Percentiles rank a stretch among this genome's conserved stretches.
phyloP scores from a whole-genome alignment of 2,113 vertebrate species.

The Hoplias malabaricus region DNA sequence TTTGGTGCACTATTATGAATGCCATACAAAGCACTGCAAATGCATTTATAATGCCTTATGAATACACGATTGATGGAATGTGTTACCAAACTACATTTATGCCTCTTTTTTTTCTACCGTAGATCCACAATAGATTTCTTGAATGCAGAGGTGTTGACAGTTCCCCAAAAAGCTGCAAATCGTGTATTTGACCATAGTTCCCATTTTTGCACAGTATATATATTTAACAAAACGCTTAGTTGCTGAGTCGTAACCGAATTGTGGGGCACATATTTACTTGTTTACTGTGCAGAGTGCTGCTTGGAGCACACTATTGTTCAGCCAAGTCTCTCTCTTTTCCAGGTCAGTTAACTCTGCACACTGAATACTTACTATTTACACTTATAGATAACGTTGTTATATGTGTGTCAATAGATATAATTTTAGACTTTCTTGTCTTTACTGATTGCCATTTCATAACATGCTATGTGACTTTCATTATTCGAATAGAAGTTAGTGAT shows the following conservation, averaged over 20 bases:
- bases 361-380: neutral
- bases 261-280: neutral
- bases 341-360: neutral
- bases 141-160: slow-evolving; percentile 23
- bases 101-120: neutral
- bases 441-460: slow-evolving; percentile 7
- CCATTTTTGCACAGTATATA: slow-evolving; percentile 34
- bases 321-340: neutral
- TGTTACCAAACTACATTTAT: no score
- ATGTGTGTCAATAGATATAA: slow-evolving; percentile 27
- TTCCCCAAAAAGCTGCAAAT: slow-evolving; percentile 34
- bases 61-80: no score
- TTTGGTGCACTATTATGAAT: no score
- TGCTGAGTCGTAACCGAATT: neutral
- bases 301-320: neutral
- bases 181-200: slow-evolving; percentile 8
- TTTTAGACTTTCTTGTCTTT: slow-evolving; percentile 16
- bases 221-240: neutral
- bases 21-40: no score
- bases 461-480: slow-evolving; percentile 7
- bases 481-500: slow-evolving; percentile 63
- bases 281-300: neutral
- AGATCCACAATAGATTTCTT: neutral
- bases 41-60: no score
- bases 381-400: slow-evolving; percentile 20